Conservation (phyloP, 1,140 invertebrate species). For the Leptestheria dahalacensis region DNA sequence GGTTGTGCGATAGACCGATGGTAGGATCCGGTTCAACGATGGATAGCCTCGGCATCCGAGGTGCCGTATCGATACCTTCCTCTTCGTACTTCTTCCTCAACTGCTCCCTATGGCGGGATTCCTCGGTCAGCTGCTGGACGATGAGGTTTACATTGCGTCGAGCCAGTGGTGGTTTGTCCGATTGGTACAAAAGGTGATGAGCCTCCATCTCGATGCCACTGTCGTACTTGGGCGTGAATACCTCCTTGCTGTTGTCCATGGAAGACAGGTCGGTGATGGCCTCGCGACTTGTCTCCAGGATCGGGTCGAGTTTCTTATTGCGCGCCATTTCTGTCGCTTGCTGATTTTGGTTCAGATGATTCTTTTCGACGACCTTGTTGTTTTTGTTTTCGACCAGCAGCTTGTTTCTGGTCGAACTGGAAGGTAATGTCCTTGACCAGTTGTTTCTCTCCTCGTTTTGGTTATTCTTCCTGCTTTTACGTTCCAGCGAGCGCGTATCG, state of each 20-base stretch:
- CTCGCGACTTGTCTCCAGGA: conserved; percentile 2
- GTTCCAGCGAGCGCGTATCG: conserved; percentile 17
- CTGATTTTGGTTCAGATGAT: conserved; percentile 29
- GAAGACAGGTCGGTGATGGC: neutral
- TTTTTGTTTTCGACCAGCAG: conserved; percentile 14
- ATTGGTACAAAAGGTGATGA: conserved; percentile 25
- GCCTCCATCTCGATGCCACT: conserved; percentile 8
- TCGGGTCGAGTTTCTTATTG: neutral
- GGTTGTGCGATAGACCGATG: conserved; percentile 42
- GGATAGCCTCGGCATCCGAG: conserved; percentile 34
- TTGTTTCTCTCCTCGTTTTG: conserved; percentile 29
- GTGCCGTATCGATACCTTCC: conserved; percentile 26
- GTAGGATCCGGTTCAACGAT: conserved; percentile 39
- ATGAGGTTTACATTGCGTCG: conserved; percentile 45
- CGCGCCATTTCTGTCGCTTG: conserved; percentile 33
- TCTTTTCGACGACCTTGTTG: too few relatives aligned
- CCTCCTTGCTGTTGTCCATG: conserved; percentile 1
- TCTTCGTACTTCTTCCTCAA: conserved; percentile 17
- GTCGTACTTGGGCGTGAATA: conserved; percentile 12
- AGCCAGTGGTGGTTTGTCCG: conserved; percentile 42
- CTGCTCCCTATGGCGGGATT: conserved; percentile 13
- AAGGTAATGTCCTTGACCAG: conserved; percentile 5
- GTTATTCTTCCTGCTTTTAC: conserved; percentile 9
- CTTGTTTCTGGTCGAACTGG: conserved; percentile 16
- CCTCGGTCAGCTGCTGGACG: conserved; percentile 44